Base-by-base conservation (phyloP, 2,797 vertebrate genomes). In the Momotus momota region DNA sequence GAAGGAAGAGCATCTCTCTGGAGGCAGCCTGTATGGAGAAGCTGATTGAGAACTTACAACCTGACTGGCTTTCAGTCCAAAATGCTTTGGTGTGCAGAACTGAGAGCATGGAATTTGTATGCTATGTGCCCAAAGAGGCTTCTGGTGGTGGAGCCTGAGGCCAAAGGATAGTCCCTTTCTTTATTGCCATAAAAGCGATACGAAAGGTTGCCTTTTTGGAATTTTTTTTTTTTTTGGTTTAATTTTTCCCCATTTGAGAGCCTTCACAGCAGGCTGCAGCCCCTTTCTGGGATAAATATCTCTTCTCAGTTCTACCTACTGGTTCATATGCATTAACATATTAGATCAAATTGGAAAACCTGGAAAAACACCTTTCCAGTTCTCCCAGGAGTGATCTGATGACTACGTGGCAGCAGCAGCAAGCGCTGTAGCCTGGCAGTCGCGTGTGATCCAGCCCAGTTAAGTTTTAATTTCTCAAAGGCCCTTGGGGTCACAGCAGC, bases 71-170 rank as follows among this genome's bases (percentile, higher is more conserved):
- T 86, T 86, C 54, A 51, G 3, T 43, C 65, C 27, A 65, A 25
- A 40, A 1, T 43, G 26, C 23, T 77, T 29, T n/a, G 20, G 45
- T 31, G 27, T 29, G 2, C 23, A 20, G 72, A 15, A 73, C 41
- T 16, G 12, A 20, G 10, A 35, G 22, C 0, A 0, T 5, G 46
- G 35, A 64, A 45, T 90, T 51, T 7, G 33, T 5, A 19, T 31
- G 3, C 26, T 15, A 0, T 16, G 20, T 12, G 4, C 23, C 0
- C 4, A 62, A 5, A 10, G 38, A 79, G 0, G 3, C 19, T 4
- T 20, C 3, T 35, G 8, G 8, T 64, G 33, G 33, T 43, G 40
- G 62, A 72, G 3, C 1, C 38, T 27, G 60, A 10, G 13, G 4
- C 26, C 21, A 52, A 38, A 27, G 38, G 0, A 1, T 15, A 13